A percentile compares a stretch with the other conserved stretches of the same genome.
These are phyloP conservation scores for Listrodromus nycthemerus DNA, from an alignment of 2,888 invertebrate genomes.

Conservation along the genomic window DNA sequence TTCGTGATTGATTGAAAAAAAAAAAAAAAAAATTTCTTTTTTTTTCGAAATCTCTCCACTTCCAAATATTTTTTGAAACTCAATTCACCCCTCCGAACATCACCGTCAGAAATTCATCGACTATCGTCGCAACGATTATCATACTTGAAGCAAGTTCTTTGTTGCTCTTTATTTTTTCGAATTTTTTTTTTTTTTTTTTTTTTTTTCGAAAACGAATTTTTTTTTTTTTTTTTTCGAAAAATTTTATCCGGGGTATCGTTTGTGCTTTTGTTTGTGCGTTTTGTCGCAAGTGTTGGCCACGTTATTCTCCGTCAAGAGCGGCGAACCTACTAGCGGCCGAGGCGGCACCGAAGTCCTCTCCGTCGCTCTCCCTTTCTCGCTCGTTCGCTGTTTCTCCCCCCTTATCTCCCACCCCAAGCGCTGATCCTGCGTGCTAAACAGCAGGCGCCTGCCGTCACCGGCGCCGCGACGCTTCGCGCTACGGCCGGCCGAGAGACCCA, in stretches of 20 bases:
- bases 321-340: slow-evolving; percentile 74
- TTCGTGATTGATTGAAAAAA: background rate
- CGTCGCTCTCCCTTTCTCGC: slow-evolving; percentile 34
- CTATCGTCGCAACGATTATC: background rate
- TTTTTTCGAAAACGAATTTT: background rate
- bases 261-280: background rate
- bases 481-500: slow-evolving; percentile 41
- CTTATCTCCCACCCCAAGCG: slow-evolving; percentile 68
- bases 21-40: background rate
- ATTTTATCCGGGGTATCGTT: background rate
- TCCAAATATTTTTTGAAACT: too few species aligned
- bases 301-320: slow-evolving; percentile 73
- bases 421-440: slow-evolving; percentile 82
- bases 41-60: too few species aligned
- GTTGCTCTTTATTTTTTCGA: background rate
- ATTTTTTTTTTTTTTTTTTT: background rate
- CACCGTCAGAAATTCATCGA: background rate
- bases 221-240: slow-evolving; percentile 14
- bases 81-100: background rate
- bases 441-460: slow-evolving; percentile 74
- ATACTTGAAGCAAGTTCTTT: background rate
- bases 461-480: slow-evolving; percentile 59
- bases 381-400: slow-evolving; percentile 67
- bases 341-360: slow-evolving; percentile 69
- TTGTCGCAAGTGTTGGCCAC: slow-evolving; percentile 25